Conservation (phyloP, 2,113 vertebrate genomes). For the Sinocyclocheilus anshuiensis region DNA sequence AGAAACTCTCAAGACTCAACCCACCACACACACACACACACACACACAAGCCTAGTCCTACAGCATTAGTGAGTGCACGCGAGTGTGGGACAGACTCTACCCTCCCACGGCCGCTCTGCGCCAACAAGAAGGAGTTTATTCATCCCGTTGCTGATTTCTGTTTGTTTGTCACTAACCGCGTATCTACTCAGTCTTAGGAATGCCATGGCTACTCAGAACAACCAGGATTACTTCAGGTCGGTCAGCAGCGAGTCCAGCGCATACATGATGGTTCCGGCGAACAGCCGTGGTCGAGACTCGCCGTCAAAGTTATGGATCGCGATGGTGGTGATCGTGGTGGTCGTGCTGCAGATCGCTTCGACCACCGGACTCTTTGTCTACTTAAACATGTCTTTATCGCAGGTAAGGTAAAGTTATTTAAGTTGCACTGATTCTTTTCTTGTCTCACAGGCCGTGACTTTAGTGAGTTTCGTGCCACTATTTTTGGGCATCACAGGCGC, state of each 20-base stretch:
- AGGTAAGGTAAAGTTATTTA: slow-evolving; percentile 65
- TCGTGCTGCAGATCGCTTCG: slow-evolving; percentile 79
- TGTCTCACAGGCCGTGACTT: not conserved
- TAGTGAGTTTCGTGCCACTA: not conserved
- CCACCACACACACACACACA: not conserved
- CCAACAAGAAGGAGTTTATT: slow-evolving; percentile 24
- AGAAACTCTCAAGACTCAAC: slow-evolving; percentile 15
- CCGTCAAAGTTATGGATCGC: slow-evolving; percentile 76
- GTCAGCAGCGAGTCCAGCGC: slow-evolving; percentile 81
- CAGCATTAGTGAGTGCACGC: not conserved
- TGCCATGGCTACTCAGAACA: slow-evolving; percentile 79
- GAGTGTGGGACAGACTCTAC: not conserved
- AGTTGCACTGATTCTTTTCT: not conserved
- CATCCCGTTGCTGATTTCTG: slow-evolving; percentile 23
- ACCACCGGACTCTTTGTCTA: slow-evolving; percentile 81
- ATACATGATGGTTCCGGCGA: slow-evolving; percentile 81
- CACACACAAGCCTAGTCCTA: not conserved
- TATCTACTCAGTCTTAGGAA: slow-evolving; percentile 71
- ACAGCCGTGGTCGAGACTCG: slow-evolving; percentile 66
- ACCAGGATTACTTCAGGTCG: slow-evolving; percentile 81
- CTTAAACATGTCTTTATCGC: slow-evolving; percentile 80
- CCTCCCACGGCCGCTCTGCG: slow-evolving; percentile 36
- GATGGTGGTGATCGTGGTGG: slow-evolving; percentile 80
- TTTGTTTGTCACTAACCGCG: slow-evolving; percentile 12
- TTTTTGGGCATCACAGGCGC: slow-evolving; percentile 1